Conservation (phyloP, 2,797 vertebrate species). For the Neopelma chrysocephalum region DNA sequence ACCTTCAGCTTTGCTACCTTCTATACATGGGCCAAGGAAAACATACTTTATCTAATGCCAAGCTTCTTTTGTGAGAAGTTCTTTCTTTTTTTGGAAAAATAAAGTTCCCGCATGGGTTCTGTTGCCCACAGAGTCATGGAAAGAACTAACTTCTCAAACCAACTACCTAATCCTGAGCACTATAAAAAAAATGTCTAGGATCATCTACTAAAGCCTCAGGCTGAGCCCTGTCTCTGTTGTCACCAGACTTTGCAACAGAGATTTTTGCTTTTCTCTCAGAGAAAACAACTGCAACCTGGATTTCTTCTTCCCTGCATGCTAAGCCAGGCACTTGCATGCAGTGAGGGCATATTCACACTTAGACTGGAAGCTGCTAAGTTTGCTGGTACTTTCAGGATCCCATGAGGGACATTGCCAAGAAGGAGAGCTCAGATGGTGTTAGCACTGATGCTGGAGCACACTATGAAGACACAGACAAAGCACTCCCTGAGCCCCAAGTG, state of each 20-base stretch:
- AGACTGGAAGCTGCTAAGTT: background rate
- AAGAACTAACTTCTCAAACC: background rate
- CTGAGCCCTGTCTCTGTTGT: background rate
- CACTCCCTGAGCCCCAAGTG: background rate
- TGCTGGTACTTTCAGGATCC: background rate
- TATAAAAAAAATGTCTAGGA: background rate
- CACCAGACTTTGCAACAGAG: background rate
- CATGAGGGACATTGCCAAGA: background rate
- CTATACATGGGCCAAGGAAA: background rate
- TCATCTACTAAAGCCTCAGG: fast-evolving
- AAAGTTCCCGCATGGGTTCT: background rate
- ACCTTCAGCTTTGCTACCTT: background rate
- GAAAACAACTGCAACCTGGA: background rate
- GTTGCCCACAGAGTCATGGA: background rate
- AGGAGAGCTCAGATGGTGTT: background rate
- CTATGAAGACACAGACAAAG: background rate
- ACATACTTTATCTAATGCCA: background rate
- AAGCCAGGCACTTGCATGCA: fast-evolving
- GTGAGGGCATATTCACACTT: background rate
- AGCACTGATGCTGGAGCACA: fast-evolving
- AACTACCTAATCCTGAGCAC: background rate
- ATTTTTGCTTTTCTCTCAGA: background rate
- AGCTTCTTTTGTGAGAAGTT: background rate
- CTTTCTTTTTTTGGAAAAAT: background rate
- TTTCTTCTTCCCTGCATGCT: background rate